phyloP scores from a whole-genome alignment of 2,113 vertebrate species.

The Ammodytes marinus region DNA sequence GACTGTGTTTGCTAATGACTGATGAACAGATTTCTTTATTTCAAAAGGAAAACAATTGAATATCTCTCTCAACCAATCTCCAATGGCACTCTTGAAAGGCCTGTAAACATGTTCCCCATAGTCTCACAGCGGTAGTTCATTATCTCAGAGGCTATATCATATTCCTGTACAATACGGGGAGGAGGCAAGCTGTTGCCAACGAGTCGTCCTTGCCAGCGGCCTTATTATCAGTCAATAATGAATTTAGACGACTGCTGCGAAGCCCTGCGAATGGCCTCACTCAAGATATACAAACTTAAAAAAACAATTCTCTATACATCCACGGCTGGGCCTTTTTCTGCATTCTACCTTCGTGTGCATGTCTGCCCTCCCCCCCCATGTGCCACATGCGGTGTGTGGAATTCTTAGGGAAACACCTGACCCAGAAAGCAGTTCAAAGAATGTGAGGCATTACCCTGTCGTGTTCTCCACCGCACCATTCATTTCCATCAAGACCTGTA shows the following conservation, averaged over 20 bases:
- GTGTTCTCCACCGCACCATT: slow-evolving; percentile 68
- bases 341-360: background rate
- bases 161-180: slow-evolving; percentile 41
- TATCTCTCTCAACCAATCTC: slow-evolving; percentile 18
- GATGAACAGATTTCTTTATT: slow-evolving; percentile 35
- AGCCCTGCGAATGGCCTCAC: slow-evolving; percentile 26
- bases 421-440: slow-evolving; percentile 67
- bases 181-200: slow-evolving; percentile 52
- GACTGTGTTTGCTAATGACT: slow-evolving; percentile 19
- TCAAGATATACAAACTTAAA: slow-evolving; percentile 33
- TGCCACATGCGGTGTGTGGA: slow-evolving; percentile 6
- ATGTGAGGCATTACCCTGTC: slow-evolving; percentile 66
- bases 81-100: slow-evolving; percentile 21
- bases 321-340: background rate
- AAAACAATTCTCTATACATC: slow-evolving; percentile 7
- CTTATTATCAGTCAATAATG: slow-evolving; percentile 67
- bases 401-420: slow-evolving; percentile 57
- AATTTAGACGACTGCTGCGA: slow-evolving; percentile 44
- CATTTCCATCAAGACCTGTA: slow-evolving; percentile 81
- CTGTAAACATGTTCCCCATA: slow-evolving; percentile 33
- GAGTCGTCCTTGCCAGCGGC: slow-evolving; percentile 62
- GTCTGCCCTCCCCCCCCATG: background rate
- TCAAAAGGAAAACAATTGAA: slow-evolving; percentile 40
- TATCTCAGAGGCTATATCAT: slow-evolving; percentile 49
- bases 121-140: slow-evolving; percentile 33